Conservation (phyloP, 2,797 vertebrate species). For the Poeciliopsis infans region DNA sequence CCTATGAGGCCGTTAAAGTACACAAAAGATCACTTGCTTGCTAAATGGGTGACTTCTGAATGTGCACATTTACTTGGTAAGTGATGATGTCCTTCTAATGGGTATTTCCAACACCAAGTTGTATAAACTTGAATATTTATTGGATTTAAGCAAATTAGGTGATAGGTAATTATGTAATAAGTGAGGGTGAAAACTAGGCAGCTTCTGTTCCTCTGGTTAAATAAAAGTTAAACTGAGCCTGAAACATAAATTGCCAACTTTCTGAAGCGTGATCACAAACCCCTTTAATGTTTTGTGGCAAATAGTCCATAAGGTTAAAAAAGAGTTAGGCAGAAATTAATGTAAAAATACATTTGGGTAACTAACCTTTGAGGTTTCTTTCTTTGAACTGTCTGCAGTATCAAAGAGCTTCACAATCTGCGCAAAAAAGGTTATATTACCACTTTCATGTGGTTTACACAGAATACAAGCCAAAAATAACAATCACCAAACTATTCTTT, state of each 20-base stretch:
- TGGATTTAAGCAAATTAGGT: neutral
- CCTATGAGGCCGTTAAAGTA: neutral
- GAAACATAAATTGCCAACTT: neutral
- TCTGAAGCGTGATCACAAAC: neutral
- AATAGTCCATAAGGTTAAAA: neutral
- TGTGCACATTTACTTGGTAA: neutral
- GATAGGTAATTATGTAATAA: neutral
- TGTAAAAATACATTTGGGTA: neutral
- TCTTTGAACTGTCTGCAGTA: conserved; percentile 43
- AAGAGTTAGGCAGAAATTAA: neutral
- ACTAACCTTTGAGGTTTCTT: conserved; percentile 45
- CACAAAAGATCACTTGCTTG: neutral
- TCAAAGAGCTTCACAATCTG: conserved; percentile 80
- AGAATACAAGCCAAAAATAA: neutral
- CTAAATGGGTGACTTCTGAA: neutral
- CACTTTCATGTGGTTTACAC: neutral
- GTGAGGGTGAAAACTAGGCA: neutral
- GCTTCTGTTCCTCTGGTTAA: neutral
- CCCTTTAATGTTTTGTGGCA: neutral
- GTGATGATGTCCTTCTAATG: neutral
- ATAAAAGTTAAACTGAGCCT: neutral
- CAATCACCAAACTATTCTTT: neutral
- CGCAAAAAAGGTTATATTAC: neutral
- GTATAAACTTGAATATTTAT: neutral
- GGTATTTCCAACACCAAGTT: neutral